A percentile compares a stretch with the other conserved stretches of the same genome.
These are phyloP conservation scores for Oscheius sp. DNA, from an alignment of 2,888 invertebrate genomes.

Conservation along the genomic window DNA sequence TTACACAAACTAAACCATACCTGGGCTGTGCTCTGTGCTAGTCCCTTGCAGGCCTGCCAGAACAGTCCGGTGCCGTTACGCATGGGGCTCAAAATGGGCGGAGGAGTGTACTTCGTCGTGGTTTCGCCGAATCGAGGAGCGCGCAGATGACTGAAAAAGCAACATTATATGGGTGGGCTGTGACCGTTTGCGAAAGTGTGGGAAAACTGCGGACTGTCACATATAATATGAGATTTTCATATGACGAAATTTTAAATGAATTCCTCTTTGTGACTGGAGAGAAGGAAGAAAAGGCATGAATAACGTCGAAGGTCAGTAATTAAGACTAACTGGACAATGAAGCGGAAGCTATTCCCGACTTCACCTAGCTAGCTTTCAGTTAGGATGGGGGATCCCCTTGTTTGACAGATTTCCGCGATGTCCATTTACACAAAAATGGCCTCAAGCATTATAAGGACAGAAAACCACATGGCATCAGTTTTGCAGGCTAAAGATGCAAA, in stretches of 20 bases:
- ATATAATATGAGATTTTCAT: background rate
- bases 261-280: background rate
- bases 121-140: slow-evolving; percentile 44
- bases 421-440: too few species aligned
- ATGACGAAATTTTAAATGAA: background rate
- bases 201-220: background rate
- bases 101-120: slow-evolving; percentile 83
- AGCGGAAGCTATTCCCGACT: slow-evolving; percentile 3
- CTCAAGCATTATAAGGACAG: too few species aligned
- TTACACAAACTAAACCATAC: background rate
- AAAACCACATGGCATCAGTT: too few species aligned
- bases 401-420: too few species aligned
- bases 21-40: slow-evolving; percentile 26
- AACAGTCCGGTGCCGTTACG: slow-evolving; percentile 89
- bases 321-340: slow-evolving; percentile 25
- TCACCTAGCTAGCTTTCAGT: slow-evolving; percentile 11
- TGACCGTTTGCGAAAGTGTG: background rate
- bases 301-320: slow-evolving; percentile 11
- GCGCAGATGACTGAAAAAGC: slow-evolving; percentile 55
- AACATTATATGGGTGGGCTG: background rate
- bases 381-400: slow-evolving; percentile 9
- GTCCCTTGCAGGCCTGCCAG: slow-evolving; percentile 74
- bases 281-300: slow-evolving; percentile 6
- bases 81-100: slow-evolving; percentile 92
- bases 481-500: too few species aligned